phyloP scores from a whole-genome alignment of 2,888 invertebrate species.

The Tinea pellionella region DNA sequence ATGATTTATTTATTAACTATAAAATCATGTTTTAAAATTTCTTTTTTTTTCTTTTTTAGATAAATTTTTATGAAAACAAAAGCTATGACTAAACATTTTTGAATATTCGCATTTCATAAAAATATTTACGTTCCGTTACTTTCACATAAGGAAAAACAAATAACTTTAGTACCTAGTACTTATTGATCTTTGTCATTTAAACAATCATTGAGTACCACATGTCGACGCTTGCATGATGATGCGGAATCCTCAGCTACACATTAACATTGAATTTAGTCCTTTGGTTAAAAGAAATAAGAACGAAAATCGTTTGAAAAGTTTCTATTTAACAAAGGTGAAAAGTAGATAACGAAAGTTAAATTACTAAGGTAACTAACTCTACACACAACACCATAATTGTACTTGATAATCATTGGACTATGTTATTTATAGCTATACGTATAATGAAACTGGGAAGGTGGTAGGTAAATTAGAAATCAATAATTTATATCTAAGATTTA shows the following conservation, averaged over 20 bases:
- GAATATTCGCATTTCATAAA: too few relatives aligned
- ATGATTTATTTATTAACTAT: not conserved
- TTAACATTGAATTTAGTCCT: not conserved
- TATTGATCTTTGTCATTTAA: constrained; percentile 1
- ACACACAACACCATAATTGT: not conserved
- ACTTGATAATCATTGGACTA: not conserved
- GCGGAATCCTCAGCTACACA: not conserved
- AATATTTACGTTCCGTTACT: not conserved
- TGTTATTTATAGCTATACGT: too few relatives aligned
- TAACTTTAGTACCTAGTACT: not conserved
- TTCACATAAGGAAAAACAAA: not conserved
- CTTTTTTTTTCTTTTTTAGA: too few relatives aligned
- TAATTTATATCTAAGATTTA: too few relatives aligned
- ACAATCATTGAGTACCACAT: not conserved
- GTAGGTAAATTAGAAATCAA: too few relatives aligned
- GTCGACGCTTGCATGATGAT: not conserved
- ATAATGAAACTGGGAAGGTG: too few relatives aligned
- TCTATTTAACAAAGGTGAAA: constrained; percentile 4
- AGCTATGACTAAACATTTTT: too few relatives aligned
- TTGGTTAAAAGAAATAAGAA: not conserved
- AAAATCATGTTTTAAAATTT: too few relatives aligned
- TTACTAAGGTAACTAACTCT: not conserved
- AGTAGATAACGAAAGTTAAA: not conserved
- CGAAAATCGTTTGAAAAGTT: not conserved
- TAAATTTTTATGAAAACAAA: too few relatives aligned